Evolutionary conservation across 2,797 vertebrate genomes (phyloP).

Genomic region (Pangasius larnaudii): DNA sequence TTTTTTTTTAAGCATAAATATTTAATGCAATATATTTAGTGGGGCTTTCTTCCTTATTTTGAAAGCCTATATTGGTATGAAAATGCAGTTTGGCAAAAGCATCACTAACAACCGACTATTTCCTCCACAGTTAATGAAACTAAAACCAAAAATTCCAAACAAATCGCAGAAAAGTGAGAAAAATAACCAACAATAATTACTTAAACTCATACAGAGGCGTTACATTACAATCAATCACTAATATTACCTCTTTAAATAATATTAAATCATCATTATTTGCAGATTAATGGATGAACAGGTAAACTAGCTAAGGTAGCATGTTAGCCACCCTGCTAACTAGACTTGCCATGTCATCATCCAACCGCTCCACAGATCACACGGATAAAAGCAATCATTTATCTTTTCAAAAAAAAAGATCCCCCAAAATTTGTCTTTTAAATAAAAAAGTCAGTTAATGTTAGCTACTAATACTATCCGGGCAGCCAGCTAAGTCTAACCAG

Average conservation of each 20-base stretch:
- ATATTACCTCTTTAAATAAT: not conserved
- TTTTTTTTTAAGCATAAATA: not conserved
- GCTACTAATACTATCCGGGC: rapidly evolving
- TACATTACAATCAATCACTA: not conserved
- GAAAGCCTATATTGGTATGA: not conserved
- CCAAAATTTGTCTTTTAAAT: not conserved
- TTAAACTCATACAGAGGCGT: not conserved
- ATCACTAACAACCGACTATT: not conserved
- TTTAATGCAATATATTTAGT: not conserved
- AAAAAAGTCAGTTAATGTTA: not conserved
- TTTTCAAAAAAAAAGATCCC: not conserved
- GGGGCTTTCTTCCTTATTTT: not conserved
- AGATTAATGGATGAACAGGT: not conserved
- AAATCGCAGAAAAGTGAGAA: not conserved
- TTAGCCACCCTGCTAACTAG: slow-evolving; percentile 25
- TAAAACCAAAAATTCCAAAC: not conserved
- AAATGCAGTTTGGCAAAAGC: not conserved
- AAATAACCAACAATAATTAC: not conserved
- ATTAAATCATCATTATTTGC: not conserved
- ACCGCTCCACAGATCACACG: not conserved
- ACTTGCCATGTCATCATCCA: slow-evolving; percentile 36
- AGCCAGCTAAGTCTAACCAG: not conserved
- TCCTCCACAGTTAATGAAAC: not conserved
- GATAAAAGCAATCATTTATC: not conserved
- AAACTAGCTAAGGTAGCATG: not conserved